Base-by-base conservation (phyloP, 2,113 vertebrate genomes). In the Melanotaenia duboulayi region DNA sequence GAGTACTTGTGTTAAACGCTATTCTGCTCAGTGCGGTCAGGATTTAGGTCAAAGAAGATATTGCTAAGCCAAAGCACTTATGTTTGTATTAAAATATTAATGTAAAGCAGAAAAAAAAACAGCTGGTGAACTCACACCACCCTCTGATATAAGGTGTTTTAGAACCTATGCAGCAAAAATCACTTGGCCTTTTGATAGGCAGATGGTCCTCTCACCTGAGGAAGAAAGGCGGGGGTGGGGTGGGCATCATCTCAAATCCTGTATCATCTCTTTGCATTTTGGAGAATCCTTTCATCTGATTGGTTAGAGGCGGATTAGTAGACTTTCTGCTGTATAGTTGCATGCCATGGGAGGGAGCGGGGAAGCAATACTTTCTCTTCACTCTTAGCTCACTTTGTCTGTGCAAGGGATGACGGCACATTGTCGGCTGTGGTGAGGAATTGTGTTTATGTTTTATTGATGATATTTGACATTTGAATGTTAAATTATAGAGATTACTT, bases 261-360 rank as follows among this genome's bases (percentile, higher is more conserved):
- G 35, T 49, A 54, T 73, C 69, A 68, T 70, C 32, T 62, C 20
- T 48, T 62, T 61, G 23, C 20, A 56, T 65, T 73, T 68, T 23
- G 66, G 63, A 51, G 65, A 65, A 65, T 40, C 0, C 54, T 14
- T 0, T 40, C 55, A 1, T 56, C 40, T 81, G 90, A 91, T 92
- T 91, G 89, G 91, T 85, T 70, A 11, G 52, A 48, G 32, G 8
- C 65, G 81, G 87, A 90, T 89, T 89, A 90, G 67, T 71, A 74
- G 81, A 81, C 64, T 62, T 82, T 83, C 69, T 88, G 61, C 78
- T 49, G 54, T 20, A 19, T 48, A 84, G 83, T 76, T 75, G 71
- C 20, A 2, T 62, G 71, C 67, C 24, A 8, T 19, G 37, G 37
- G 81, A 66, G 75, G 22, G 74, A 54, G 80, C 73, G 70, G 71